phyloP scores from a whole-genome alignment of 2,797 vertebrate genomes.

The Sebastes reedi region DNA sequence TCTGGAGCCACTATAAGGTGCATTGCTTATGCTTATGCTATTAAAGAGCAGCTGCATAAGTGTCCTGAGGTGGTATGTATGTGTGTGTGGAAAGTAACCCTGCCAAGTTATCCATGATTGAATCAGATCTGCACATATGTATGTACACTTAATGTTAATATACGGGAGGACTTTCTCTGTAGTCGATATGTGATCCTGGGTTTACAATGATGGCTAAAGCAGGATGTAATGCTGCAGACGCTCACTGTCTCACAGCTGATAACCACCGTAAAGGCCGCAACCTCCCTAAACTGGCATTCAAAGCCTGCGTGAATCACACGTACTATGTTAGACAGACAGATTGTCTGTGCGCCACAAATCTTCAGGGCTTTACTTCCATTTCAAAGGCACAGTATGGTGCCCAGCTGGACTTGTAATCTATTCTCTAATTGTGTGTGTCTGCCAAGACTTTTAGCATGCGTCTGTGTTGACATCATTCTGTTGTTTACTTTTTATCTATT shows the following conservation, averaged over 20 bases:
- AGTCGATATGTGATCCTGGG: slow-evolving; percentile 18
- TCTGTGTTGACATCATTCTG: neutral
- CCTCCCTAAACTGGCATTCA: slow-evolving; percentile 53
- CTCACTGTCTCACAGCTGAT: slow-evolving; percentile 38
- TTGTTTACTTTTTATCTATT: neutral
- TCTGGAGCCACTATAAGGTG: slow-evolving; percentile 32
- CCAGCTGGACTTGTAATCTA: slow-evolving; percentile 28
- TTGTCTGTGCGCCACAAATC: slow-evolving; percentile 29
- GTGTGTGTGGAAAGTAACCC: slow-evolving; percentile 46
- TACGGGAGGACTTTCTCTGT: slow-evolving; percentile 48
- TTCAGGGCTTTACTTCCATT: slow-evolving; percentile 30
- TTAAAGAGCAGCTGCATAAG: slow-evolving; percentile 49
- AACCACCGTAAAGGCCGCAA: slow-evolving; percentile 23
- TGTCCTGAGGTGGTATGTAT: slow-evolving; percentile 40
- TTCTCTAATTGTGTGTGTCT: slow-evolving; percentile 9
- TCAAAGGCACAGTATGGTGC: slow-evolving; percentile 22
- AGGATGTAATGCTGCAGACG: neutral
- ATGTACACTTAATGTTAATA: slow-evolving; percentile 40
- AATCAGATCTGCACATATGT: slow-evolving; percentile 63
- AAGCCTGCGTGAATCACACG: slow-evolving; percentile 42
- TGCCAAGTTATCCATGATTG: slow-evolving; percentile 58
- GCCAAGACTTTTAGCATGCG: neutral
- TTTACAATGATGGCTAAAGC: slow-evolving; percentile 7
- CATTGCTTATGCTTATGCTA: slow-evolving; percentile 23
- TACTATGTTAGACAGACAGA: slow-evolving; percentile 42